These are phyloP conservation scores for Perizoma flavofasciatum DNA, from an alignment of 2,888 invertebrate genomes.

Conservation along the genomic window DNA sequence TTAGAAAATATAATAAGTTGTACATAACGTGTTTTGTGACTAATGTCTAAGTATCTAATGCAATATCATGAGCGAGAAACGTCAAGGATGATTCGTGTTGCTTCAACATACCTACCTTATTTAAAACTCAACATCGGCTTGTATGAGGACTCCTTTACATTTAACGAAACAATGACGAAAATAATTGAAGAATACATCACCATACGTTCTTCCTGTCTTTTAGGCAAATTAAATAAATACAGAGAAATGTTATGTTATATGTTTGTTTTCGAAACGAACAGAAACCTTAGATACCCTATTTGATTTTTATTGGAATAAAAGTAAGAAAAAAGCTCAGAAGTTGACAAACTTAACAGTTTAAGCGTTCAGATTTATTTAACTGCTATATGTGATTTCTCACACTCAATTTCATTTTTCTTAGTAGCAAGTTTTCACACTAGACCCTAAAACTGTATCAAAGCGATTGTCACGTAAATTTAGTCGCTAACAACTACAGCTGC, in stretches of 20 bases:
- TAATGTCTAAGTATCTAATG: slow-evolving; percentile 24
- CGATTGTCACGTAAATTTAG: slow-evolving; percentile 23
- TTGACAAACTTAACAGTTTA: background rate
- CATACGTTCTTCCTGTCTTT: slow-evolving; percentile 12
- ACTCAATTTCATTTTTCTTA: slow-evolving; percentile 11
- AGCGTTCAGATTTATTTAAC: background rate
- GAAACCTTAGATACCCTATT: too few relatives aligned
- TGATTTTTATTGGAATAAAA: too few relatives aligned
- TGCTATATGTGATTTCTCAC: slow-evolving; percentile 9
- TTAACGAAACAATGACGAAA: slow-evolving; percentile 38
- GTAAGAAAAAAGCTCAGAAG: too few relatives aligned
- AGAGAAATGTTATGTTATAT: background rate
- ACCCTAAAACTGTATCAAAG: slow-evolving; percentile 27
- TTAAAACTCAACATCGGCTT: slow-evolving; percentile 54
- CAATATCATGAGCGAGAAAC: slow-evolving; percentile 37
- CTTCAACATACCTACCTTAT: slow-evolving; percentile 46
- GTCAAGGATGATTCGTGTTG: slow-evolving; percentile 39
- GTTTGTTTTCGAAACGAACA: too few relatives aligned
- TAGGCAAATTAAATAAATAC: slow-evolving; percentile 19
- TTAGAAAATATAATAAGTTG: background rate
- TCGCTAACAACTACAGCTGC: slow-evolving; percentile 61
- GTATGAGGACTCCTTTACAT: slow-evolving; percentile 44
- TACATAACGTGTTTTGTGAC: background rate
- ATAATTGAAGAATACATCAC: slow-evolving; percentile 31
- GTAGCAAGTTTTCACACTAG: slow-evolving; percentile 14